Evolutionary conservation across 2,797 vertebrate genomes (phyloP).

Genomic region (Todus mexicanus): DNA sequence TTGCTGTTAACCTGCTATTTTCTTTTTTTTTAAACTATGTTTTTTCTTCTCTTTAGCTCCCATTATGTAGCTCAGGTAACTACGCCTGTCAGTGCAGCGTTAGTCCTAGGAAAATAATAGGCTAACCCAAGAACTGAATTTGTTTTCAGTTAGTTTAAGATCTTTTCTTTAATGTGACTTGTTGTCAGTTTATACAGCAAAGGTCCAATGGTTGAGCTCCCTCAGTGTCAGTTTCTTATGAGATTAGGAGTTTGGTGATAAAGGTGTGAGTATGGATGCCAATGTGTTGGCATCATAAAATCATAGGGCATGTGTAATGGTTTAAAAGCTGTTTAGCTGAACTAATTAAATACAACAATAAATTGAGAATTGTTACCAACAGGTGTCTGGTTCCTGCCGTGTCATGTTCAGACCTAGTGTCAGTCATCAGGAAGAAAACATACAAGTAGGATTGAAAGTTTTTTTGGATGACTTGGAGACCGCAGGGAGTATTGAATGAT

Average conservation of each 20-base stretch:
- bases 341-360: neutral
- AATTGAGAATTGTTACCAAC: neutral
- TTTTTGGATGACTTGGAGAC: neutral
- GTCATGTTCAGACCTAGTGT: neutral
- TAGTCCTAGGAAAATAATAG: neutral
- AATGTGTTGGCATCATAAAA: neutral
- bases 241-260: neutral
- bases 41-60: neutral
- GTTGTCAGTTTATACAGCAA: neutral
- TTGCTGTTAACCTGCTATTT: neutral
- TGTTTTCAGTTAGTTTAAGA: neutral
- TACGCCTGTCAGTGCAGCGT: neutral
- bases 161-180: neutral
- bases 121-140: neutral
- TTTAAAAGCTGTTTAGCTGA: neutral
- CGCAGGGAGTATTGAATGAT: neutral
- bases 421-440: neutral
- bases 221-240: neutral
- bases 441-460: neutral
- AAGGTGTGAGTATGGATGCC: neutral
- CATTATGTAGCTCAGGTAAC: neutral
- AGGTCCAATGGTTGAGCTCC: neutral
- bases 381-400: constrained; percentile 2
- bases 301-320: neutral
- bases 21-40: neutral